phyloP scores from a whole-genome alignment of 2,113 vertebrate species.

The Antechinus stuartii region DNA sequence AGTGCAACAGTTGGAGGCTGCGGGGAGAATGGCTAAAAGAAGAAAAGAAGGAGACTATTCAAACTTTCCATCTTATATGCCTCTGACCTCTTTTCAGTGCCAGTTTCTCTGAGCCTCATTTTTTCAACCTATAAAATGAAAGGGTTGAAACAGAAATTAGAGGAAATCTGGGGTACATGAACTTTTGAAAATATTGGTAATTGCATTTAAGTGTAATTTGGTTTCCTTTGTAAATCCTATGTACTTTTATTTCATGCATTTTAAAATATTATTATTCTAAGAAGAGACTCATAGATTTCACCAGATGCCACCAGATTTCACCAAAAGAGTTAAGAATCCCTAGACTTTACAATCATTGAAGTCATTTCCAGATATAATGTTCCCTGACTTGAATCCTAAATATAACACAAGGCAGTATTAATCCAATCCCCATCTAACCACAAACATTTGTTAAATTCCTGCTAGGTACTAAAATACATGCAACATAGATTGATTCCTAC shows the following conservation, averaged over 20 bases:
- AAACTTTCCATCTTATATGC: neutral
- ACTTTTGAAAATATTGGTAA: neutral
- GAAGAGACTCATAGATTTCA: neutral
- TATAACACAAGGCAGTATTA: slow-evolving; percentile 5
- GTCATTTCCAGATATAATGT: neutral
- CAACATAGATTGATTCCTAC: neutral
- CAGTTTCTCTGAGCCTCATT: neutral
- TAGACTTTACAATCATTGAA: neutral
- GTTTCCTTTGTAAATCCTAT: neutral
- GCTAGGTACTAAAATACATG: neutral
- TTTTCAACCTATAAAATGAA: neutral
- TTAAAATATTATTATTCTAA: neutral
- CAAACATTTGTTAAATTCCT: neutral
- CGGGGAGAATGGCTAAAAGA: slow-evolving; percentile 84
- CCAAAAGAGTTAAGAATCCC: neutral
- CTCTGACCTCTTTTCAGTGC: neutral
- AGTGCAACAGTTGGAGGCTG: slow-evolving; percentile 82
- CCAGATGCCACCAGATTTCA: neutral
- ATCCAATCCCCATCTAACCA: neutral
- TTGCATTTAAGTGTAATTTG: neutral
- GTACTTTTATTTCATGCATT: neutral
- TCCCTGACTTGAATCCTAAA: neutral
- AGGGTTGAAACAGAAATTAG: neutral
- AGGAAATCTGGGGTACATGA: neutral
- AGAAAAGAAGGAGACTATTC: slow-evolving; percentile 4